Conservation (phyloP, 2,888 invertebrate species). For the Rhogogaster chlorosoma region DNA sequence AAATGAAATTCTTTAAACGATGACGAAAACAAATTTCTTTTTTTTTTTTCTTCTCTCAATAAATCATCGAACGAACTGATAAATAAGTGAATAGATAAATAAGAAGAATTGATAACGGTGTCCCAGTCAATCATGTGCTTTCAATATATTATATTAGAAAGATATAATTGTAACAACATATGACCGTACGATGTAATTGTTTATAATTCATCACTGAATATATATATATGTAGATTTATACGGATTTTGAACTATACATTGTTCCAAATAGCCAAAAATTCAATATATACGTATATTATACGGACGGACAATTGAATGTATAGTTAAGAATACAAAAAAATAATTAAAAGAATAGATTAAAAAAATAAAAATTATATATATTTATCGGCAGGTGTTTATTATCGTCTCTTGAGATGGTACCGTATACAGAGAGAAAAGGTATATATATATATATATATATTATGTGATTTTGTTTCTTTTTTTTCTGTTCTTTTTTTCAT, state of each 20-base stretch:
- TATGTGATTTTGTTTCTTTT: neutral
- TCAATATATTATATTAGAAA: neutral
- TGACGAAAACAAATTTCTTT: conserved; percentile 46
- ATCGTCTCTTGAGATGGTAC: conserved; percentile 50
- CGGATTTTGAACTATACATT: neutral
- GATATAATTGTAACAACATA: neutral
- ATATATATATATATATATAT: neutral
- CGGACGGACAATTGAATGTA: conserved; percentile 24
- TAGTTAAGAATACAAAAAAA: no score
- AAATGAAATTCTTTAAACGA: neutral
- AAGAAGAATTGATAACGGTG: conserved; percentile 21
- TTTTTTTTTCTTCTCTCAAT: no score
- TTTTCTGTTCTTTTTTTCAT: conserved; percentile 14
- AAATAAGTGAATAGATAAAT: conserved; percentile 17
- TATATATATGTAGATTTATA: neutral
- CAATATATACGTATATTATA: neutral
- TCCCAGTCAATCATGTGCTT: conserved; percentile 35
- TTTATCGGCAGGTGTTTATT: conserved; percentile 52
- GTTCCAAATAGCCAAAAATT: neutral
- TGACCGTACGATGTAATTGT: conserved; percentile 10
- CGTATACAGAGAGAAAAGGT: conserved; percentile 53
- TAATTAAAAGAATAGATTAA: conserved; percentile 51
- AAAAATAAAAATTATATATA: conserved; percentile 59
- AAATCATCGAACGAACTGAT: conserved; percentile 45
- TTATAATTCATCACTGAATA: neutral